A percentile compares a stretch with the other conserved stretches of the same genome.
Evolutionary conservation across 1,140 invertebrate genomes (phyloP).

Genomic region (Caerostris extrusa): DNA sequence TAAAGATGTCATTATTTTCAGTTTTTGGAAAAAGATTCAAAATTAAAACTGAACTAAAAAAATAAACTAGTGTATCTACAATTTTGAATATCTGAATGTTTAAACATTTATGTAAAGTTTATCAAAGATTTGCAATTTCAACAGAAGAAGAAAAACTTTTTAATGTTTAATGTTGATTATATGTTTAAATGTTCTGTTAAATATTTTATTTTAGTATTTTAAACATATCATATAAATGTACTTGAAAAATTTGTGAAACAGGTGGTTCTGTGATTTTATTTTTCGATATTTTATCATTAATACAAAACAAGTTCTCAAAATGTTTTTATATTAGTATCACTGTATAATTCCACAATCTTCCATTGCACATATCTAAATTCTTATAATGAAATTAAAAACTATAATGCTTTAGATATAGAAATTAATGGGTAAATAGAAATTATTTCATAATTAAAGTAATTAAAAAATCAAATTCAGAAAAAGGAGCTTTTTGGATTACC

Average conservation of each 20-base stretch:
- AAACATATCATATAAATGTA: too few relatives aligned
- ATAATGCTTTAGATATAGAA: neutral
- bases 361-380: conserved; percentile 19
- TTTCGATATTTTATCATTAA: too few relatives aligned
- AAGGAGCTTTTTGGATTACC: conserved; percentile 19
- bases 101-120: neutral
- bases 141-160: too few relatives aligned
- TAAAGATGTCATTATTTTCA: neutral
- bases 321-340: too few relatives aligned
- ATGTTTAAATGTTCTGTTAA: too few relatives aligned
- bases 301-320: too few relatives aligned
- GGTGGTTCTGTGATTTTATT: too few relatives aligned
- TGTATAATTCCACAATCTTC: neutral
- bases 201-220: too few relatives aligned
- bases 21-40: neutral
- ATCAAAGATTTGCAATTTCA: too few relatives aligned
- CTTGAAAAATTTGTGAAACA: too few relatives aligned
- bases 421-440: neutral
- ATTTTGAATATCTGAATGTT: neutral
- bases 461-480: neutral
- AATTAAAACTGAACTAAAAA: neutral
- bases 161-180: too few relatives aligned
- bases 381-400: neutral
- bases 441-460: neutral
- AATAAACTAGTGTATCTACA: neutral